Evolutionary conservation across 2,113 vertebrate genomes (phyloP), one percentile per base, ranked within the genome.

Genomic region (Zosterops borbonicus): DNA sequence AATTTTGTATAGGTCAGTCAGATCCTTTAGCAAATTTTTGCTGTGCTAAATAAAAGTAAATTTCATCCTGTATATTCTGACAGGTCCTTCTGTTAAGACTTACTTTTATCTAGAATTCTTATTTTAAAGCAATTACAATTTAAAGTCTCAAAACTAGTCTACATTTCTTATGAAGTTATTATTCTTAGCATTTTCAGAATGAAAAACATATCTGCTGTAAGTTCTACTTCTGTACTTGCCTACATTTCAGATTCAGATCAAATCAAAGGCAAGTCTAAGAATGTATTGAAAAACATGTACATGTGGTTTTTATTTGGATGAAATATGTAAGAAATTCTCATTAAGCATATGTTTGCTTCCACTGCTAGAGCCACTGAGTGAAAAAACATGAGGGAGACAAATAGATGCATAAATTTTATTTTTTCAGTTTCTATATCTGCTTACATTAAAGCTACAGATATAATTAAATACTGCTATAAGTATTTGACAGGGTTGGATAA

Each of bases 111-210:
- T 84, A 49, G 37, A 35, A 44, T 68, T 76, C 15, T 3, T 64
- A 37, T 71, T 87, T 81, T 47, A 79, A 94, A 81, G 49, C 21
- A 87, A 63, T 58, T 59, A 39, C 42, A 64, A 60, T 82, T 91
- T 56, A 75, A 65, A 65, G 15, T 7, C 35, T 70, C 28, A 55
- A 79, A 94, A 84, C 42, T 44, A 62, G 65, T 33, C 23, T 41
- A 49, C 2, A 1, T 64, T 63, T 75, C 47, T 58, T 64, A 75
- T 41, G 19, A 89, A 75, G n/a, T 44, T 78, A 46, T 71, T 94
- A 71, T 82, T 92, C 33, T 83, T 74, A 78, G 37, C 37, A 87
- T 92, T 89, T 97, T 44, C 64, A 87, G 58, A 97, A 94, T 89
- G 25, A 78, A 95, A 94, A 89, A 47, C 65, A 50, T 78, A 91